A percentile compares a stretch with the other conserved stretches of the same genome.
phyloP scores from a whole-genome alignment of 1,140 invertebrate genomes.

The Littorina saxatilis region DNA sequence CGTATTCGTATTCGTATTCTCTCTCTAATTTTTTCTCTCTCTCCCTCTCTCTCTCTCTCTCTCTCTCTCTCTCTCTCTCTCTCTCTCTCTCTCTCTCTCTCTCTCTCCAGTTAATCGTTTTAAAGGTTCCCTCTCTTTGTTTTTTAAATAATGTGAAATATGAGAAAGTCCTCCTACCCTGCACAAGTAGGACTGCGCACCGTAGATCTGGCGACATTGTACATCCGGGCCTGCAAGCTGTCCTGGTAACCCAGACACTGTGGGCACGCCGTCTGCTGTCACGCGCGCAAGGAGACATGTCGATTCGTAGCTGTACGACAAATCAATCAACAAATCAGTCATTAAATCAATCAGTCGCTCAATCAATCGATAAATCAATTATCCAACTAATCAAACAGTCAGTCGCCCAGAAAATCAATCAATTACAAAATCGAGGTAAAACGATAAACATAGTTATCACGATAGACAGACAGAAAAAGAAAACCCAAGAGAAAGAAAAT shows the following conservation, averaged over 20 bases:
- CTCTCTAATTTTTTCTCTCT: no score
- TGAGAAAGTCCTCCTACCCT: constrained; percentile 54
- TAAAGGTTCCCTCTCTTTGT: no score
- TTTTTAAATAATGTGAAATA: background rate
- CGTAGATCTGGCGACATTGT: constrained; percentile 57
- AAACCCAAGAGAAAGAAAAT: no score
- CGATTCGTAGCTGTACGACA: constrained; percentile 34
- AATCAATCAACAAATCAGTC: no score
- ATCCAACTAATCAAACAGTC: background rate
- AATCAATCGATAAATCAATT: no score
- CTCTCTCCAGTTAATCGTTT: no score
- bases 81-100: background rate
- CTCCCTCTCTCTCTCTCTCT: no score
- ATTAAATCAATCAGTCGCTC: no score
- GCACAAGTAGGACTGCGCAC: constrained; percentile 56
- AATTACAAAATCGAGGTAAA: no score
- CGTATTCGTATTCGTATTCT: no score
- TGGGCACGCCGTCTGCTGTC: constrained; percentile 26
- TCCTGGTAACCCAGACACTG: constrained; percentile 50
- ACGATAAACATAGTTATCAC: no score
- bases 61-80: background rate
- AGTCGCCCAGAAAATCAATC: background rate
- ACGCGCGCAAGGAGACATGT: constrained; percentile 52
- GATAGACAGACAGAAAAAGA: background rate
- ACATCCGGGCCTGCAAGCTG: constrained; percentile 51